Evolutionary conservation across 2,113 vertebrate species (phyloP).

Genomic region (Caracal caracal): DNA sequence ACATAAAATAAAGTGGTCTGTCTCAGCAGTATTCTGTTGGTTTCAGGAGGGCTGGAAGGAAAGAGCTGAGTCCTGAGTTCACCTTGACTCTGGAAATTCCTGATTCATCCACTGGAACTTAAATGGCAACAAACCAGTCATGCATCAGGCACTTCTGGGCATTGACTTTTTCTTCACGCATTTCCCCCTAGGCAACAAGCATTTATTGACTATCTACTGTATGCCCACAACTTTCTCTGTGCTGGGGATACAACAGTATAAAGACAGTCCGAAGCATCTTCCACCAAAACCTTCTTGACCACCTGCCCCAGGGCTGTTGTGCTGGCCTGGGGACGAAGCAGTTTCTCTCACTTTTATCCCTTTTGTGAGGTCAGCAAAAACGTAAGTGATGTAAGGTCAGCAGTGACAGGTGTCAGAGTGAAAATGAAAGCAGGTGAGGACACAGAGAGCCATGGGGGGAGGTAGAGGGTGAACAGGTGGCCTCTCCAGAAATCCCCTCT

Average conservation of each 20-base stretch:
- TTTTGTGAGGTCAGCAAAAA: not conserved
- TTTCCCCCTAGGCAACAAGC: not conserved
- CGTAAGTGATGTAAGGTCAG: not conserved
- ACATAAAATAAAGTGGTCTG: not conserved
- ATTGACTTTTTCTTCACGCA: not conserved
- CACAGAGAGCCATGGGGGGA: fast-evolving
- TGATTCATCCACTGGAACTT: not conserved
- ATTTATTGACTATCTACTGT: not conserved
- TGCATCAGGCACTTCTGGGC: not conserved
- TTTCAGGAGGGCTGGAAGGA: not conserved
- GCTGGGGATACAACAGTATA: not conserved
- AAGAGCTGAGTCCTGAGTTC: not conserved
- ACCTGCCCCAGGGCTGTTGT: not conserved
- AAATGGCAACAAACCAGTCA: not conserved
- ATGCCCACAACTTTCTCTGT: not conserved
- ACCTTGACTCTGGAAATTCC: not conserved
- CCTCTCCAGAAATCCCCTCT: not conserved
- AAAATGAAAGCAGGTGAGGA: not conserved
- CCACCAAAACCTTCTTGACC: not conserved
- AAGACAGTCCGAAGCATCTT: not conserved
- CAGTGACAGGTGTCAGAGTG: too few relatives aligned
- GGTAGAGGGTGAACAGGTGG: too few relatives aligned
- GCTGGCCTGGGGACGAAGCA: not conserved
- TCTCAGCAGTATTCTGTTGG: not conserved
- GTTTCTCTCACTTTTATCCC: not conserved